Base-by-base conservation (phyloP, 2,113 vertebrate genomes). In the Thomomys bottae region DNA sequence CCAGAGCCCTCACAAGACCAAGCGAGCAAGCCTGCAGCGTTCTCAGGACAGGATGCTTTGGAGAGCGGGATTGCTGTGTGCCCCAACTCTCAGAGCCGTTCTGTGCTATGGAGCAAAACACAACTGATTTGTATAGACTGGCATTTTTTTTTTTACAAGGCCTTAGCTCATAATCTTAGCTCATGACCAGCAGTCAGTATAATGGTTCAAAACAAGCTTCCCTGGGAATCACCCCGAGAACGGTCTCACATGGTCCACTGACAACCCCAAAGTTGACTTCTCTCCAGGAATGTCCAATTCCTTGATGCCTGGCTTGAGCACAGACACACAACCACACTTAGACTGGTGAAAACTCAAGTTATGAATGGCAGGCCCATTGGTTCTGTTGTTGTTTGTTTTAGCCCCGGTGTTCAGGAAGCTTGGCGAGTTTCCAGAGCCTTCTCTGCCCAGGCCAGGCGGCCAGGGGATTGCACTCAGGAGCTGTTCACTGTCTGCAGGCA, bases 71-170 rank as follows among this genome's bases (percentile, higher is more conserved):
- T 17, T n/a, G 17, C 73, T 84, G 42, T 18, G 21, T 9, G 38
- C 85, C 66, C 87, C 83, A n/a, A 15, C 57, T 8, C 88, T 75
- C 18, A 28, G 73, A 80, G 28, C 54, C 20, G 38, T 23, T 76
- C 75, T 3, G 18, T 32, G 36, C 40, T 8, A 34, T 0, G 8
- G 84, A 73, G 72, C 91, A 96, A 96, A 96, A 96, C 95, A 96
- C 83, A 85, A 85, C 90, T 14, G 66, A 61, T 88, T 97, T 97
- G 96, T 96, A 96, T 96, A 97, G 94, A 86, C 90, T 67, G 71
- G 61, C 54, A 57, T 17, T 12, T 59, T 59, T 85, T 82, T 94
- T 86, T 90, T 95, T 6, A 40, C 89, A 91, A 95, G 83, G 21
- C 8, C 86, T 88, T 90, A 88, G 63, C 82, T 82, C 32, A 77